Evolutionary conservation across 2,113 vertebrate species (phyloP).

Genomic region (Gila orcuttii): DNA sequence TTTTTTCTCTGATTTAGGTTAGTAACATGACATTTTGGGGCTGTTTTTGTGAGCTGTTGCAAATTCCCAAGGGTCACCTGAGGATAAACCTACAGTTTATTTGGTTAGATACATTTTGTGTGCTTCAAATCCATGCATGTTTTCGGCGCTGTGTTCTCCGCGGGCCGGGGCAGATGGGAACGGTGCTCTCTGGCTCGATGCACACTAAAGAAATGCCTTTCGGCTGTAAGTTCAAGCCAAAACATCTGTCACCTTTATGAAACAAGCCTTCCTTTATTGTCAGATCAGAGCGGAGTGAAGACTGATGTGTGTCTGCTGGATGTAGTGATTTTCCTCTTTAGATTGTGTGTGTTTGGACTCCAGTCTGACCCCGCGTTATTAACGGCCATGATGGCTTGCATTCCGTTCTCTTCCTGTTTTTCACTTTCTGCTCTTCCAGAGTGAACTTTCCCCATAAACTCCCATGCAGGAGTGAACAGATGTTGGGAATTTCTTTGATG

Average conservation of each 20-base stretch:
- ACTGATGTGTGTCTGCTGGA: background rate
- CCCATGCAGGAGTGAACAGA: background rate
- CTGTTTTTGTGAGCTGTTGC: background rate
- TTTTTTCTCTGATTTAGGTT: background rate
- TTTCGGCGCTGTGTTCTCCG: background rate
- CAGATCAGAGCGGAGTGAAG: background rate
- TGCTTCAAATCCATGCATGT: background rate
- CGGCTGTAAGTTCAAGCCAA: background rate
- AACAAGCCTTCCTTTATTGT: conserved; percentile 4
- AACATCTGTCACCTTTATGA: background rate
- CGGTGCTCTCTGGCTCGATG: background rate
- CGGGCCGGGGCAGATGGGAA: background rate
- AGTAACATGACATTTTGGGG: background rate
- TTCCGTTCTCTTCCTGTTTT: background rate
- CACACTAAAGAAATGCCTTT: background rate
- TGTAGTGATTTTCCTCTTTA: background rate
- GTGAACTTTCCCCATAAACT: background rate
- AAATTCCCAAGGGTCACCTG: background rate
- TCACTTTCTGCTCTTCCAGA: background rate
- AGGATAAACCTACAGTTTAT: background rate
- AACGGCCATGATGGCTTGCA: background rate
- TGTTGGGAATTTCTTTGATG: conserved; percentile 7
- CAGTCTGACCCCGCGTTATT: background rate
- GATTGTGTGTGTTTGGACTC: background rate
- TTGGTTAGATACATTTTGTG: background rate